A percentile compares a stretch with the other conserved stretches of the same genome.
phyloP scores from a whole-genome alignment of 2,888 invertebrate genomes.

The Protodeltote pygarga region DNA sequence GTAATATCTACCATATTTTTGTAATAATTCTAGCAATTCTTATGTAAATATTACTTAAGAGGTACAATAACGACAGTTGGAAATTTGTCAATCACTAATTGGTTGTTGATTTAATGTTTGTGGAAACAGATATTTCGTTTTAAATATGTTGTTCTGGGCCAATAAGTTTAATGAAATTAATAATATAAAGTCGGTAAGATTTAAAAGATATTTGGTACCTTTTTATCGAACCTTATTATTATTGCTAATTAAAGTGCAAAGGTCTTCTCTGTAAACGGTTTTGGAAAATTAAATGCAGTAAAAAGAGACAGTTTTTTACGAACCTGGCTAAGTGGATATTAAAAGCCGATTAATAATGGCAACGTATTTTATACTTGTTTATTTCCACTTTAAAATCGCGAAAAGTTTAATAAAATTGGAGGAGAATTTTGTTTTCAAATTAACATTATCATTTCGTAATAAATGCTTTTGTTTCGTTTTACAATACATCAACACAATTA shows the following conservation, averaged over 20 bases:
- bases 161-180: constrained; percentile 24
- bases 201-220: constrained; percentile 1
- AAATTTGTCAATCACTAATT: constrained; percentile 21
- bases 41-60: constrained; percentile 11
- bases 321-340: background rate
- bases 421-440: background rate
- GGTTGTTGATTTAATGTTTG: constrained; percentile 11
- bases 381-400: no score
- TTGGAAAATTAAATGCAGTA: background rate
- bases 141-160: constrained; percentile 5
- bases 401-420: background rate
- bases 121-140: constrained; percentile 9
- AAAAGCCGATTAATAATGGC: background rate
- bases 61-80: constrained; percentile 2
- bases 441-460: no score
- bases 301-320: constrained; percentile 2
- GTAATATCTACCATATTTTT: constrained; percentile 1
- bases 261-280: constrained; percentile 10
- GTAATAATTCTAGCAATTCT: background rate
- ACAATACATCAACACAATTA: background rate
- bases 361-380: background rate
- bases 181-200: background rate
- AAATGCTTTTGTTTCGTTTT: no score
- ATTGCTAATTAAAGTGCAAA: constrained; percentile 24
- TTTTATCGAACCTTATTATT: constrained; percentile 24